Evolutionary conservation across 1,140 invertebrate species (phyloP).

Genomic region (Reticulitermes speratus): DNA sequence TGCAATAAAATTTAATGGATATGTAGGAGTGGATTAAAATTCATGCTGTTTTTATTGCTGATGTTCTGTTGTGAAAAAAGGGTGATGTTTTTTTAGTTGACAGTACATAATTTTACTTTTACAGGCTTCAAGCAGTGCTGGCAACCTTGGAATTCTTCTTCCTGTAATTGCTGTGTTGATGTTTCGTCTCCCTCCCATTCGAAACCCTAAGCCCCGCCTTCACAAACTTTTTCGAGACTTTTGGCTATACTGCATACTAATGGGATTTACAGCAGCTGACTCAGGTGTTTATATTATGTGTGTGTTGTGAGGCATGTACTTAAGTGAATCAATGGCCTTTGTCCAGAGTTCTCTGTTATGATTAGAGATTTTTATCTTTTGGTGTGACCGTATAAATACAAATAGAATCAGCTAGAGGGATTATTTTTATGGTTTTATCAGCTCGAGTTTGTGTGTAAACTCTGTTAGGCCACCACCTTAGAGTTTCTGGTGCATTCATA

Average conservation of each 20-base stretch:
- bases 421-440: too few relatives aligned
- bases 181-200: conserved; percentile 83
- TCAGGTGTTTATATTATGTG: conserved; percentile 54
- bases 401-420: too few relatives aligned
- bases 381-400: too few relatives aligned
- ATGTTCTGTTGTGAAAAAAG: too few relatives aligned
- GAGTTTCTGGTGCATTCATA: too few relatives aligned
- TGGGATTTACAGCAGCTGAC: conserved; percentile 91
- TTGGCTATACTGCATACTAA: conserved; percentile 99
- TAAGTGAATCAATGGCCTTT: not conserved
- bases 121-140: conserved; percentile 87
- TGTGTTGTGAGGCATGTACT: not conserved
- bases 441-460: too few relatives aligned
- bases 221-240: conserved; percentile 97
- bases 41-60: too few relatives aligned
- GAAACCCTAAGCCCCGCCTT: conserved; percentile 88
- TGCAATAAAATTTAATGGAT: too few relatives aligned
- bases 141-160: conserved; percentile 95
- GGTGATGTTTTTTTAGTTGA: too few relatives aligned
- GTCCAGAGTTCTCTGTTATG: not conserved
- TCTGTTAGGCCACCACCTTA: too few relatives aligned
- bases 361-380: not conserved
- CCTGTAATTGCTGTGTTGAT: conserved; percentile 87
- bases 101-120: conserved; percentile 31
- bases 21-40: too few relatives aligned